Percentiles rank a stretch among this genome's conserved stretches.
These are phyloP conservation scores for Eolophus roseicapilla DNA, from an alignment of 2,113 vertebrate genomes.

Conservation along the genomic window DNA sequence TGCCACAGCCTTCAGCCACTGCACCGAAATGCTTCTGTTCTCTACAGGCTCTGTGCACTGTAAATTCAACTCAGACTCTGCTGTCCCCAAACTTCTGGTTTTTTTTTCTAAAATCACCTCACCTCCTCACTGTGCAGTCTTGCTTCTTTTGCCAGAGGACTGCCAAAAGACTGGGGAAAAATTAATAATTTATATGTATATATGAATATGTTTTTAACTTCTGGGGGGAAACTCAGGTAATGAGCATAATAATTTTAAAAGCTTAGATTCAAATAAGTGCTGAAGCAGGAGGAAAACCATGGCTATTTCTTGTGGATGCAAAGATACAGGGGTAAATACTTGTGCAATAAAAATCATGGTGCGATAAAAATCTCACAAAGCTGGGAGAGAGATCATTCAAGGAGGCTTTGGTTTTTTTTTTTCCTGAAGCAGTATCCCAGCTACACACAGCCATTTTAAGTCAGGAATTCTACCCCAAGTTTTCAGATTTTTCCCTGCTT, in stretches of 20 bases:
- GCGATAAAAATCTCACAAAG: neutral
- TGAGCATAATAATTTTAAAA: neutral
- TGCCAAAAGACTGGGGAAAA: neutral
- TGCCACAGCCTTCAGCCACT: accelerated
- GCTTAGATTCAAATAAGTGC: neutral
- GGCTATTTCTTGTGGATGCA: neutral
- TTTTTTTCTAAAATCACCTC: neutral
- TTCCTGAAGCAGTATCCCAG: neutral
- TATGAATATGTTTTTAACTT: neutral
- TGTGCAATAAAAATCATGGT: neutral
- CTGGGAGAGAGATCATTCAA: neutral
- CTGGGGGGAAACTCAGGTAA: neutral
- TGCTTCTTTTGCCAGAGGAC: neutral
- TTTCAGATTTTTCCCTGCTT: neutral
- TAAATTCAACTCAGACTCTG: neutral
- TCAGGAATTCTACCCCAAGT: neutral
- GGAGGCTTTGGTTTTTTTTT: too few species aligned
- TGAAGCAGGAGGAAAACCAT: neutral
- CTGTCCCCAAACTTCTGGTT: neutral
- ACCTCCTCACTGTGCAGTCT: neutral
- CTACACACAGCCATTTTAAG: neutral
- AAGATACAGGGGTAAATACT: neutral
- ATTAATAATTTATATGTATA: neutral
- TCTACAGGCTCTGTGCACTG: neutral
- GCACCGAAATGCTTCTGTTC: neutral